Conservation (phyloP, 2,888 invertebrate genomes). For the Stictocephala bisonia region DNA sequence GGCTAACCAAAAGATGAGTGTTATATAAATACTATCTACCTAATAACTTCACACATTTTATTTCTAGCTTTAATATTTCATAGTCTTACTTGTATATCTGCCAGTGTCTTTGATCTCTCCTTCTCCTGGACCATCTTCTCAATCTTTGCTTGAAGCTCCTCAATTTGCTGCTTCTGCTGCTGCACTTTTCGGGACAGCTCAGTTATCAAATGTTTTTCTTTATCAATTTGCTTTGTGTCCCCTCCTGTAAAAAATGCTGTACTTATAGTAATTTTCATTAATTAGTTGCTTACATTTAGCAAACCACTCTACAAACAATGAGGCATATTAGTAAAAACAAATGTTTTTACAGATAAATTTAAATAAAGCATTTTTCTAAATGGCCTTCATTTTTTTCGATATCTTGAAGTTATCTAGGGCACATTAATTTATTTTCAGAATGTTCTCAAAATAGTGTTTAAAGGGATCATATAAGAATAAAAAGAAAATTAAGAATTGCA, state of each 20-base stretch:
- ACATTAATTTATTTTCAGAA: no score
- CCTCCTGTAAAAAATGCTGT: conserved; percentile 57
- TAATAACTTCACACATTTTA: no score
- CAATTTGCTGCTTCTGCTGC: conserved; percentile 64
- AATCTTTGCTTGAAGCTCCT: conserved; percentile 58
- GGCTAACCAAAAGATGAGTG: no score
- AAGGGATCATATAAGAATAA: no score
- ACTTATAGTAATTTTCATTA: neutral
- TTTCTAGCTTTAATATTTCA: neutral
- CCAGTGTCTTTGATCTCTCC: conserved; percentile 71
- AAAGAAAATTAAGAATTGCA: no score
- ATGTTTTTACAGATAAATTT: neutral
- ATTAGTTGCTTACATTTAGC: neutral
- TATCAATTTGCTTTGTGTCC: conserved; percentile 60
- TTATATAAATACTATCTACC: no score
- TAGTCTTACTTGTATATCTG: conserved; percentile 67
- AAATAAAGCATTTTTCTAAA: neutral
- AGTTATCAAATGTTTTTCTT: conserved; percentile 62
- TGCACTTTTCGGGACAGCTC: conserved; percentile 64
- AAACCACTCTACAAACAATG: no score
- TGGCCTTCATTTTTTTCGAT: neutral
- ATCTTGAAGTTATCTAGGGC: no score
- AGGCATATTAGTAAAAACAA: no score
- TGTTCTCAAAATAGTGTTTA: no score
- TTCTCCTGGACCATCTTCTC: conserved; percentile 65